phyloP scores from a whole-genome alignment of 2,797 vertebrate species.

The Xenopus petersii region DNA sequence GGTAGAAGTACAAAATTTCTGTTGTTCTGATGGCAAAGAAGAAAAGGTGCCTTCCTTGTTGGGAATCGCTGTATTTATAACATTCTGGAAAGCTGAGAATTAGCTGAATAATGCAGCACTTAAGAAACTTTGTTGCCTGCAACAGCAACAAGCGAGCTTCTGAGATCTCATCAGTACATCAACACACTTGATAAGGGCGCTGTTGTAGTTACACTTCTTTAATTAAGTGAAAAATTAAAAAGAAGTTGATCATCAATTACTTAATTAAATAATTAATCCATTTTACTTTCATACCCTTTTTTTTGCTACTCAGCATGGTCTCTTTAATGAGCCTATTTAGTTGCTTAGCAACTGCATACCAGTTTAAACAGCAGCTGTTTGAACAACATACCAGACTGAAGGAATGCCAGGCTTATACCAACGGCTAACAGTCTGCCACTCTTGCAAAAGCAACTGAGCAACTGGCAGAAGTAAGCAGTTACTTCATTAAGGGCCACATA shows the following conservation, averaged over 20 bases:
- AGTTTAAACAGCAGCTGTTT: slow-evolving; percentile 73
- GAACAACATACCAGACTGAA: slow-evolving; percentile 56
- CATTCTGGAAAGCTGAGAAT: slow-evolving; percentile 12
- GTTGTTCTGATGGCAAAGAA: not conserved
- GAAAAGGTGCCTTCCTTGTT: not conserved
- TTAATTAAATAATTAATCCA: slow-evolving; percentile 73
- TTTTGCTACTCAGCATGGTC: slow-evolving; percentile 73
- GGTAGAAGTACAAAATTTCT: not conserved
- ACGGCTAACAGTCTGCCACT: slow-evolving; percentile 32
- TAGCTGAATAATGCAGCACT: slow-evolving; percentile 16
- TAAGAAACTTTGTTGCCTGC: slow-evolving; percentile 46
- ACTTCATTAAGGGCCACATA: too few species aligned
- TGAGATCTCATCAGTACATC: slow-evolving; percentile 62
- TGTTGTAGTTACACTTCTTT: slow-evolving; percentile 70
- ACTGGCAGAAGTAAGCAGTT: too few species aligned
- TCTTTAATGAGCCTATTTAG: slow-evolving; percentile 73
- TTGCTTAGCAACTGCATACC: slow-evolving; percentile 73
- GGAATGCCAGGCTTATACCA: slow-evolving; percentile 51
- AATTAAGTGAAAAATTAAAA: slow-evolving; percentile 79
- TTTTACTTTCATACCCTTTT: slow-evolving; percentile 64
- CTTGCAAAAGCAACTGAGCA: not conserved
- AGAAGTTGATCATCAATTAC: slow-evolving; percentile 77
- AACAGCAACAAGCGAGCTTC: slow-evolving; percentile 40
- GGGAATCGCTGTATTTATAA: not conserved
- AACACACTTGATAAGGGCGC: slow-evolving; percentile 61